Percentiles rank a stretch among this genome's conserved stretches.
These are phyloP conservation scores for Nycticryphes semicollaris DNA, from an alignment of 2,113 vertebrate genomes.

Conservation along the genomic window DNA sequence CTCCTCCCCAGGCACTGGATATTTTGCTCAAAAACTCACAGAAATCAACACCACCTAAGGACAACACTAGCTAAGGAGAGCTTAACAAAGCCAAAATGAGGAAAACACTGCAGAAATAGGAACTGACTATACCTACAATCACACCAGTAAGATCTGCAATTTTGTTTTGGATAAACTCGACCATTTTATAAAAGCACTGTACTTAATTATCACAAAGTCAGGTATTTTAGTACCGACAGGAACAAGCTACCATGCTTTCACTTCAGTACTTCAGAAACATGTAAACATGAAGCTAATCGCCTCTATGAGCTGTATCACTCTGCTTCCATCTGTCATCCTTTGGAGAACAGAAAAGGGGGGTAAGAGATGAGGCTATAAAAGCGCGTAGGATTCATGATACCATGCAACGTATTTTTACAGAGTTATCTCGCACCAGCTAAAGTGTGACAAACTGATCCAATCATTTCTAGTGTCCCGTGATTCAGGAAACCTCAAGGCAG, in stretches of 20 bases:
- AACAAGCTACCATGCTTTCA: background rate
- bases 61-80: background rate
- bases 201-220: background rate
- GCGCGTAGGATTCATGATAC: background rate
- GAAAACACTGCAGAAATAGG: background rate
- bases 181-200: background rate
- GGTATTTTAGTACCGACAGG: background rate
- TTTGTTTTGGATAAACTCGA: background rate
- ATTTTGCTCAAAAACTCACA: background rate
- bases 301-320: background rate
- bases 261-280: background rate
- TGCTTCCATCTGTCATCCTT: background rate
- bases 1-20: background rate
- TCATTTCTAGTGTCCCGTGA: background rate
- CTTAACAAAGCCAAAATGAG: background rate
- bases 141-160: background rate
- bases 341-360: background rate
- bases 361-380: background rate
- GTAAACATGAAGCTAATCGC: background rate
- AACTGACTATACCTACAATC: background rate
- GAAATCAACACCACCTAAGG: background rate
- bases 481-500: background rate
- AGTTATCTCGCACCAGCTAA: background rate
- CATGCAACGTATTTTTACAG: background rate
- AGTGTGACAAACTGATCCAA: background rate